Conservation (phyloP, 23 tunicate genomes). For the Ciona savignyi region DNA sequence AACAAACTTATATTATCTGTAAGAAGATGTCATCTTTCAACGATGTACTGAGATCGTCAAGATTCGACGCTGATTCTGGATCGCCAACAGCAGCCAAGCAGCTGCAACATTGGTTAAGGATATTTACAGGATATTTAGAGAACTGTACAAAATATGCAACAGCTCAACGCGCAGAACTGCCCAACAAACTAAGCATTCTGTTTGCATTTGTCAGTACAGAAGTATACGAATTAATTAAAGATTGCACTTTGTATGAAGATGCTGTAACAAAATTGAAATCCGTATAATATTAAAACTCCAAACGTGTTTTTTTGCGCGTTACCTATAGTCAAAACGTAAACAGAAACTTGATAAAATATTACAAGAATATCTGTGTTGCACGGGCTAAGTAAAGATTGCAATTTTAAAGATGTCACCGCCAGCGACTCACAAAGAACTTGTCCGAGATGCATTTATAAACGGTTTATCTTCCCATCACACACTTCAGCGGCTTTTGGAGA, state of each 20-base stretch:
- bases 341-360: neutral
- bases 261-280: neutral
- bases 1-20: no score
- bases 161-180: no score
- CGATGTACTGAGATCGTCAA: no score
- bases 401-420: constrained; percentile 7
- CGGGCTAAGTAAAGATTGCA: constrained; percentile 4
- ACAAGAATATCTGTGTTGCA: neutral
- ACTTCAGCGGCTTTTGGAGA: constrained; percentile 6
- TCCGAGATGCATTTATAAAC: constrained; percentile 11
- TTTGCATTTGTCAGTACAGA: no score
- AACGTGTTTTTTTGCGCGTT: constrained; percentile 10
- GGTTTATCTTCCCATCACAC: neutral
- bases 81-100: no score
- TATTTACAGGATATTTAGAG: no score
- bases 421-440: neutral
- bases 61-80: no score
- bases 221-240: constrained; percentile 4
- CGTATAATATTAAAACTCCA: constrained; percentile 5
- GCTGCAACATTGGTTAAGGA: no score
- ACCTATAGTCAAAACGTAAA: neutral
- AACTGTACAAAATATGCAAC: no score
- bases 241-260: neutral
- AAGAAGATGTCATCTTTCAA: no score
- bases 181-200: no score